A percentile compares a stretch with the other conserved stretches of the same genome.
These are phyloP conservation scores for Yoshiicerus persimilis DNA, from an alignment of 1,140 invertebrate genomes.

Conservation along the genomic window DNA sequence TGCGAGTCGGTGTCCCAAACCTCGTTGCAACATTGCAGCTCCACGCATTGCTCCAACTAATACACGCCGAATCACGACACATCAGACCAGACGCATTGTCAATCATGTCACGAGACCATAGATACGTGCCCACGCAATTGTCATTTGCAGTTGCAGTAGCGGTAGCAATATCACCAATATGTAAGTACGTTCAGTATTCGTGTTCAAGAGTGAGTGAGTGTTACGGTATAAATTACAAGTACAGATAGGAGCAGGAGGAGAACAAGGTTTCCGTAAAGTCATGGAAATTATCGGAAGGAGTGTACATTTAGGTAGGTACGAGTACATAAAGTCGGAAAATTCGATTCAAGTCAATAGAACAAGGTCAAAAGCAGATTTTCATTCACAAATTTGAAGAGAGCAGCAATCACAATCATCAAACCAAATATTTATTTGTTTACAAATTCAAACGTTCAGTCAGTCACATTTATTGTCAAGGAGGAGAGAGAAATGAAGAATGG, in stretches of 20 bases:
- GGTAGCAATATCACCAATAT: constrained; percentile 2
- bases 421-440: background rate
- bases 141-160: background rate
- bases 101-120: background rate
- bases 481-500: background rate
- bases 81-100: constrained; percentile 43
- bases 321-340: background rate
- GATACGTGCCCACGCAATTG: constrained; percentile 13
- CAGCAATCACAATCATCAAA: constrained; percentile 4
- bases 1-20: constrained; percentile 65
- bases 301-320: background rate
- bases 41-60: constrained; percentile 68
- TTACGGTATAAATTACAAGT: background rate
- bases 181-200: background rate
- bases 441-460: constrained; percentile 6
- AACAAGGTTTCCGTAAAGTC: background rate
- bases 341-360: background rate
- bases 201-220: background rate
- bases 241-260: background rate
- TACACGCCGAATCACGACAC: constrained; percentile 47
- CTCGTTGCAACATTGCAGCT: constrained; percentile 67
- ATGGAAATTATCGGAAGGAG: background rate
- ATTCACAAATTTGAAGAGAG: constrained; percentile 10
- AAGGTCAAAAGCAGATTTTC: constrained; percentile 8
- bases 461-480: background rate